Evolutionary conservation across 1,140 invertebrate genomes (phyloP).

Genomic region (Megalonaias nervosa): DNA sequence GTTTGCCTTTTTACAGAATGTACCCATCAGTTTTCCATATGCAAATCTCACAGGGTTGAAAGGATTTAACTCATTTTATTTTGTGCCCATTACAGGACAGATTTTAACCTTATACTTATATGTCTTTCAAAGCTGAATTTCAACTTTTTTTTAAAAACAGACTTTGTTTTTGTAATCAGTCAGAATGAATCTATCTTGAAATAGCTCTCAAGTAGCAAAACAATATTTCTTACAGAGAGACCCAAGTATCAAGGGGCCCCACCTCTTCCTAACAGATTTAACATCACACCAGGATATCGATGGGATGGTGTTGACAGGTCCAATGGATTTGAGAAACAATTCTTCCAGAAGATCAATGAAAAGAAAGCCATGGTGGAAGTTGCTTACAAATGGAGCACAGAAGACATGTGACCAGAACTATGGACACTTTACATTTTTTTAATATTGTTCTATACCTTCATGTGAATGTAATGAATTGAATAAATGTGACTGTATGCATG

Average conservation of each 20-base stretch:
- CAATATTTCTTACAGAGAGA: conserved; percentile 72
- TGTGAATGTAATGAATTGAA: too few relatives aligned
- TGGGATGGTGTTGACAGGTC: conserved; percentile 99
- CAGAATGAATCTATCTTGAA: background rate
- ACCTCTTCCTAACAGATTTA: conserved; percentile 90
- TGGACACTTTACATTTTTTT: too few relatives aligned
- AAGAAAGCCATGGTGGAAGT: conserved; percentile 86
- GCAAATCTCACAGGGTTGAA: too few relatives aligned
- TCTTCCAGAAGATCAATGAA: conserved; percentile 85
- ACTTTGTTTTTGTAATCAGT: background rate
- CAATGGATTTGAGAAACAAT: conserved; percentile 96
- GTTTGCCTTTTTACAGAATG: too few relatives aligned
- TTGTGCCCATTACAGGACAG: too few relatives aligned
- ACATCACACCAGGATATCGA: conserved; percentile 91
- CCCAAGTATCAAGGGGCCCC: conserved; percentile 84
- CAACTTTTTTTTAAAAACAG: background rate
- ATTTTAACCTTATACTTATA: too few relatives aligned
- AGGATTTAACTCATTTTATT: too few relatives aligned
- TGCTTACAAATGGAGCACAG: conserved; percentile 94
- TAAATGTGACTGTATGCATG: too few relatives aligned
- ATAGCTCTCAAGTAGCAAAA: background rate
- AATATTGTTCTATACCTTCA: too few relatives aligned
- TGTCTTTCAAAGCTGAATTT: background rate
- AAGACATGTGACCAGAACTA: conserved; percentile 84
- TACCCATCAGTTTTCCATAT: too few relatives aligned